These are phyloP conservation scores for Leptinotarsa haldemani DNA, from an alignment of 2,888 invertebrate species.

Conservation along the genomic window DNA sequence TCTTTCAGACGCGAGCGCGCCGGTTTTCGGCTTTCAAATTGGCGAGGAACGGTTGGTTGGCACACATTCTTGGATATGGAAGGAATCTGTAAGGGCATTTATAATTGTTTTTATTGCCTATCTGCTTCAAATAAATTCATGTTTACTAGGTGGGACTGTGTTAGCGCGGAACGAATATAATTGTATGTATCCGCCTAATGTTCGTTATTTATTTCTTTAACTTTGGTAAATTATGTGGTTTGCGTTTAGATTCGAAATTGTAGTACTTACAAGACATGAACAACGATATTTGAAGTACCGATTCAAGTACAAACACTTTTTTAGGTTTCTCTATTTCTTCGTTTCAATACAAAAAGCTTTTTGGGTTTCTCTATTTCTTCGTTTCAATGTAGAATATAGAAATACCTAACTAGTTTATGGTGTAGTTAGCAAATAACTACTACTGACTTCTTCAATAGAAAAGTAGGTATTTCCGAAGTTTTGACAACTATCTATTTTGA, in stretches of 20 bases:
- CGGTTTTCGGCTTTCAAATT: not conserved
- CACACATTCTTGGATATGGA: conserved; percentile 22
- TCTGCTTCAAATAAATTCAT: not conserved
- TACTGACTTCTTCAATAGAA: too few species aligned
- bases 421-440: too few species aligned
- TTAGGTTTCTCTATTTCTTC: too few species aligned
- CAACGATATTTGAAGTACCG: too few species aligned
- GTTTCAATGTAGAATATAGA: too few species aligned
- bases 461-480: too few species aligned
- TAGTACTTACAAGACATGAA: too few species aligned
- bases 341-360: too few species aligned
- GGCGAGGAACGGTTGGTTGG: conserved; percentile 15
- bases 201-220: not conserved
- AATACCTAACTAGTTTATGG: too few species aligned
- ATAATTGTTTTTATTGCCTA: conserved; percentile 18
- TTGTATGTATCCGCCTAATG: not conserved
- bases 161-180: not conserved
- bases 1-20: conserved; percentile 23
- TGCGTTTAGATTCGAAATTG: not conserved
- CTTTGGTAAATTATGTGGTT: not conserved
- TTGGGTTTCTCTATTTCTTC: too few species aligned
- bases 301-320: too few species aligned
- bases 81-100: conserved; percentile 10
- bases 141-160: conserved; percentile 10
- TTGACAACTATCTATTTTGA: too few species aligned